Conservation (phyloP, 1,140 invertebrate species). For the Aphelinus certus region DNA sequence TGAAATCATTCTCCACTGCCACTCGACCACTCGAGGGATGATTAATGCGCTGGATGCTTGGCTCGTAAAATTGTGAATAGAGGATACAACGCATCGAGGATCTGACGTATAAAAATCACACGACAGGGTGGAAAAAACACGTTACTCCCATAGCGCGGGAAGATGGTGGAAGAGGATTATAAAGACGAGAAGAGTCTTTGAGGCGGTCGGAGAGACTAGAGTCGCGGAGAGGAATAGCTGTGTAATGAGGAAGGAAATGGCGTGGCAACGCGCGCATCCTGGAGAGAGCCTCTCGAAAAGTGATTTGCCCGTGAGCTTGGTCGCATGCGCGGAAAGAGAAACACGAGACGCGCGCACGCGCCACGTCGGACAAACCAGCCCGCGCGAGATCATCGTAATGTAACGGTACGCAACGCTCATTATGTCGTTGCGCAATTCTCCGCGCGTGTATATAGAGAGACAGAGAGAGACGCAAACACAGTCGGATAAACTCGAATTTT, state of each 20-base stretch:
- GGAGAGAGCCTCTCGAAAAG: neutral
- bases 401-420: constrained; percentile 20
- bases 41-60: too few relatives aligned
- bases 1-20: too few relatives aligned
- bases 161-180: neutral
- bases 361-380: constrained; percentile 8
- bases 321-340: too few relatives aligned
- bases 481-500: too few relatives aligned
- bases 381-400: neutral
- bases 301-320: constrained; percentile 15
- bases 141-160: neutral
- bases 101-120: too few relatives aligned
- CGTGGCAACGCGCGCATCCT: neutral
- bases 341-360: neutral
- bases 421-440: constrained; percentile 26
- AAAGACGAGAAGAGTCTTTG: neutral
- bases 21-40: too few relatives aligned
- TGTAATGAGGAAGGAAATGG: constrained; percentile 31
- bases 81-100: too few relatives aligned
- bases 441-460: neutral
- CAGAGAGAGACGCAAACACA: neutral
- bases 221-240: neutral
- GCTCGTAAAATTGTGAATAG: too few relatives aligned
- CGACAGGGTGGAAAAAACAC: too few relatives aligned
- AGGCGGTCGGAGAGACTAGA: constrained; percentile 4